Conservation (phyloP, 2,888 invertebrate species). For the Tetragonisca angustula region DNA sequence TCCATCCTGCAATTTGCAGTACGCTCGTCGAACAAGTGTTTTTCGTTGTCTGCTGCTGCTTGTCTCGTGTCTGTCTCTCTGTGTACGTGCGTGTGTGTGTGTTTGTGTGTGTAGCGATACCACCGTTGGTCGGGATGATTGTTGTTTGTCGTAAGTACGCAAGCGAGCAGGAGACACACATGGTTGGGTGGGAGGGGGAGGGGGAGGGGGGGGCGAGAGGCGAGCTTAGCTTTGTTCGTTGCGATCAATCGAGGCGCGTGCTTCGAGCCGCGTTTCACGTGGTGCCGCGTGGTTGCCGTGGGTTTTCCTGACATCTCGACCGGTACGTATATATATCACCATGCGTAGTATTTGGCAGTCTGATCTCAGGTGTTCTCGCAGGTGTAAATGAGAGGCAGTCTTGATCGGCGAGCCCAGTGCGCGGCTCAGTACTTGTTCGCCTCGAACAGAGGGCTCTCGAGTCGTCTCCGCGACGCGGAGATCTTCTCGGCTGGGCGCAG, state of each 20-base stretch:
- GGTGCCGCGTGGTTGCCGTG: slow-evolving; percentile 55
- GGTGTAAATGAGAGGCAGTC: slow-evolving; percentile 80
- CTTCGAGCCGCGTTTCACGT: slow-evolving; percentile 64
- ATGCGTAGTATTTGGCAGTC: slow-evolving; percentile 69
- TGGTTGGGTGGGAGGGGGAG: no score
- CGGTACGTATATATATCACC: slow-evolving; percentile 60
- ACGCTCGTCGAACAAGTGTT: background rate
- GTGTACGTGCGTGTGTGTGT: no score
- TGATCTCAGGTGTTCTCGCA: slow-evolving; percentile 73
- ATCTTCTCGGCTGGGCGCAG: slow-evolving; percentile 73
- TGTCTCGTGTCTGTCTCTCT: background rate
- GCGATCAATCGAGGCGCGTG: slow-evolving; percentile 66
- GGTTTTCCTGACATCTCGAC: slow-evolving; percentile 72
- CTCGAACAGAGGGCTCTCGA: slow-evolving; percentile 76
- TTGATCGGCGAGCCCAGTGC: slow-evolving; percentile 80
- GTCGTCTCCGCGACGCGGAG: slow-evolving; percentile 76
- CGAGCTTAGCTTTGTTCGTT: slow-evolving; percentile 60
- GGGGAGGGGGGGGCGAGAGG: background rate
- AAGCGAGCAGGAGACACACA: slow-evolving; percentile 35
- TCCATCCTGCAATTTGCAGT: slow-evolving; percentile 33
- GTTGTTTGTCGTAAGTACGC: slow-evolving; percentile 10
- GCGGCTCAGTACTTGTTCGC: slow-evolving; percentile 81
- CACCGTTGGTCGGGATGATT: background rate
- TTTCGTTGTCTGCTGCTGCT: slow-evolving; percentile 32
- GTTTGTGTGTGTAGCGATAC: background rate